Evolutionary conservation across 2,888 invertebrate genomes (phyloP).

Genomic region (Thymelicus lineola): DNA sequence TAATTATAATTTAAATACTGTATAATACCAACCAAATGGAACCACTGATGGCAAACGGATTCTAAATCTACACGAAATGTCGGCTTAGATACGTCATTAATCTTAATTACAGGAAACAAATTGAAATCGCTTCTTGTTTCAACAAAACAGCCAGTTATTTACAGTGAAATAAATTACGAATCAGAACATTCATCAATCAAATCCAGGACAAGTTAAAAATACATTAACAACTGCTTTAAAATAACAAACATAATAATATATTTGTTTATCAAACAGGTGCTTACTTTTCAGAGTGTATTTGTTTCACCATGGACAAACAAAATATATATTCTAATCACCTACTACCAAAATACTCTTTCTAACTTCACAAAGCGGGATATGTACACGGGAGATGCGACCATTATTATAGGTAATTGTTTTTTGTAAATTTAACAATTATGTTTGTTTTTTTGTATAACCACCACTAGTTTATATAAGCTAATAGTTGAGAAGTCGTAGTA

Average conservation of each 20-base stretch:
- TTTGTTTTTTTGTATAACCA: too few relatives aligned
- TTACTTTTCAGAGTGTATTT: neutral
- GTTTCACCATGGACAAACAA: neutral
- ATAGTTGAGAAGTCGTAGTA: neutral
- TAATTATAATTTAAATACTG: neutral
- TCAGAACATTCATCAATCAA: constrained; percentile 77
- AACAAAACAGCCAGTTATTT: constrained; percentile 60
- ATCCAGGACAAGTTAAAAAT: constrained; percentile 77
- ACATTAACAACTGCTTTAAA: constrained; percentile 68
- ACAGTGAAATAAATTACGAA: constrained; percentile 59
- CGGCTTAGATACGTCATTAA: constrained; percentile 58
- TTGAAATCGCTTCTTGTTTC: constrained; percentile 66
- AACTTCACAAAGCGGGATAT: too few relatives aligned
- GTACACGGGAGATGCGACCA: too few relatives aligned
- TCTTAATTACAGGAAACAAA: constrained; percentile 76
- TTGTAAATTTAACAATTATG: too few relatives aligned
- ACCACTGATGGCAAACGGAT: neutral
- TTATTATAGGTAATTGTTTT: too few relatives aligned
- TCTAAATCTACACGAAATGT: constrained; percentile 27
- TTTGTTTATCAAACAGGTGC: constrained; percentile 34
- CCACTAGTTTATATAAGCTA: neutral
- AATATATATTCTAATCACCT: neutral
- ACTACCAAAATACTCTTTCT: too few relatives aligned
- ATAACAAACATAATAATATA: constrained; percentile 42
- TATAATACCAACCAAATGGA: neutral